phyloP scores from a whole-genome alignment of 2,797 vertebrate species.

The Anomalospiza imberbis region DNA sequence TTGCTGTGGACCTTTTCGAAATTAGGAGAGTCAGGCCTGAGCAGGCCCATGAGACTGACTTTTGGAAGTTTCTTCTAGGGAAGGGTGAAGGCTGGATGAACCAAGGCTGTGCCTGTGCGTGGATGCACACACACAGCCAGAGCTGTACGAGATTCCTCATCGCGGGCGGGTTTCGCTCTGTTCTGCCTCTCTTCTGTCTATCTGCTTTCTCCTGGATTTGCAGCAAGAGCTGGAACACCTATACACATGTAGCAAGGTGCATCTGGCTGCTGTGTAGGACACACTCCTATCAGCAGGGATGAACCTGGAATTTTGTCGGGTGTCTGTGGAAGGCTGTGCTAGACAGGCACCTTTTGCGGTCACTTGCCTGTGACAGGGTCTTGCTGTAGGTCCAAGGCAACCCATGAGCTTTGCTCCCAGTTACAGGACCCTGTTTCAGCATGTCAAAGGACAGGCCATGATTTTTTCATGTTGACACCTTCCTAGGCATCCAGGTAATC shows the following conservation, averaged over 20 bases:
- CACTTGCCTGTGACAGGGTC: background rate
- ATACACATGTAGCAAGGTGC: rapidly evolving
- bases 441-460: background rate
- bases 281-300: background rate
- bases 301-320: background rate
- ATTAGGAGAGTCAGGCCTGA: background rate
- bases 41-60: background rate
- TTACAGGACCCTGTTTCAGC: background rate
- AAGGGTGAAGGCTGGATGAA: background rate
- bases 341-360: background rate
- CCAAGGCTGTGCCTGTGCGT: rapidly evolving
- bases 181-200: background rate
- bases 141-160: background rate
- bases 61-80: background rate
- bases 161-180: background rate
- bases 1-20: background rate
- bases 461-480: background rate
- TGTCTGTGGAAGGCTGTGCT: background rate
- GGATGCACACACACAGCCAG: rapidly evolving
- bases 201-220: background rate
- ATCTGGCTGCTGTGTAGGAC: background rate
- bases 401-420: background rate
- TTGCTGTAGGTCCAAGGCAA: background rate
- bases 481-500: background rate
- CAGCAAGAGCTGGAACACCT: background rate